phyloP scores from a whole-genome alignment of 2,888 invertebrate species.

The Pollenia griseotomentosa region DNA sequence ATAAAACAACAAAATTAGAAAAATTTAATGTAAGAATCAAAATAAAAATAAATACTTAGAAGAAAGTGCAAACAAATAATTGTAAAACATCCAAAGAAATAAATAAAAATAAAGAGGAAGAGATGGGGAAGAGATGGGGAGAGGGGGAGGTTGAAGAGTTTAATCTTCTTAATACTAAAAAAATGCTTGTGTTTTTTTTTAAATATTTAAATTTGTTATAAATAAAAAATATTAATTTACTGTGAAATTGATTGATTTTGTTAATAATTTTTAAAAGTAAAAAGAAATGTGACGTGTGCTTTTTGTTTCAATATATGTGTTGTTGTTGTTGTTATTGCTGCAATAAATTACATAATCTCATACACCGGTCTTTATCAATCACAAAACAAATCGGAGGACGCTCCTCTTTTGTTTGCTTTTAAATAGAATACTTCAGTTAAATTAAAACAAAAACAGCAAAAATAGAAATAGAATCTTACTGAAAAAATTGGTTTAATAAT shows the following conservation, averaged over 20 bases:
- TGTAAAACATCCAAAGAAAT: background rate
- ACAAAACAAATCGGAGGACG: background rate
- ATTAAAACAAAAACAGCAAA: background rate
- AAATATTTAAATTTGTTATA: background rate
- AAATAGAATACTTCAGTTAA: slow-evolving; percentile 13
- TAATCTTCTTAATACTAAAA: background rate
- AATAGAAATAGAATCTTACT: slow-evolving; percentile 4
- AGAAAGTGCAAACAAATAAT: background rate
- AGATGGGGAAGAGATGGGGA: too few species aligned
- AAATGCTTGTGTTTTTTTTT: slow-evolving; percentile 9
- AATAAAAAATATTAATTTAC: slow-evolving; percentile 40
- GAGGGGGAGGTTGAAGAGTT: background rate
- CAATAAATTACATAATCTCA: slow-evolving; percentile 41
- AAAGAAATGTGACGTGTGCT: slow-evolving; percentile 1
- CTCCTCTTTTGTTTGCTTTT: slow-evolving; percentile 14
- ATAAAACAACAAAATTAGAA: background rate
- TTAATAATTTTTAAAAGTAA: slow-evolving; percentile 25
- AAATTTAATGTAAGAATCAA: slow-evolving; percentile 28
- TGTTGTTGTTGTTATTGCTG: slow-evolving; percentile 8
- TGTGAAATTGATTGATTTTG: slow-evolving; percentile 51
- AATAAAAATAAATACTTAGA: slow-evolving; percentile 29
- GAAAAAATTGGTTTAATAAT: slow-evolving; percentile 11
- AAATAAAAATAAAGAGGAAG: slow-evolving; percentile 1
- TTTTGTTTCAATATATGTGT: background rate
- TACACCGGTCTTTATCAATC: slow-evolving; percentile 18